Evolutionary conservation across 2,113 vertebrate genomes (phyloP).

Genomic region (Heterotis niloticus): DNA sequence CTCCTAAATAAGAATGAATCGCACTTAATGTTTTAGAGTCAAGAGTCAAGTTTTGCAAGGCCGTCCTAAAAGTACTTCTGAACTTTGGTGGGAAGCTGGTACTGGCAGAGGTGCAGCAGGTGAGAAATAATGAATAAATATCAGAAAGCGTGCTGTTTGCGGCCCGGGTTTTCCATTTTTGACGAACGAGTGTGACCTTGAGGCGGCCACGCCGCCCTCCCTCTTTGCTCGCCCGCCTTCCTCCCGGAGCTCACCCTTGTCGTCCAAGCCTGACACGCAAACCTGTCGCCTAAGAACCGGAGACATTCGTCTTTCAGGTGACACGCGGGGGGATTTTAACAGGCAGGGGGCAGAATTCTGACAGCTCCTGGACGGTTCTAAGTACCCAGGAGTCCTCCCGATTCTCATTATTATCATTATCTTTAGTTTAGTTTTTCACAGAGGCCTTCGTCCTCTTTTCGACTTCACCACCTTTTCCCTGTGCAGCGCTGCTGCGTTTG

Average conservation of each 20-base stretch:
- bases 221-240: background rate
- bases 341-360: slow-evolving; percentile 2
- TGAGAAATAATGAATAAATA: background rate
- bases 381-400: background rate
- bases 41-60: too few relatives aligned
- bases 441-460: background rate
- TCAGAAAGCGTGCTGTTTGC: background rate
- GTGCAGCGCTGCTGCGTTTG: background rate
- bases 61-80: too few relatives aligned
- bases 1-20: too few relatives aligned
- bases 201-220: slow-evolving; percentile 11
- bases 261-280: slow-evolving; percentile 25
- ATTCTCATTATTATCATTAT: background rate
- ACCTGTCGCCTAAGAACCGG: background rate
- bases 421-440: background rate
- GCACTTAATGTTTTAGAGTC: too few relatives aligned
- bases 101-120: background rate
- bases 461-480: background rate
- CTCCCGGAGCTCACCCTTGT: slow-evolving; percentile 19
- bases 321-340: slow-evolving; percentile 25
- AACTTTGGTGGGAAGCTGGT: background rate
- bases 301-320: slow-evolving; percentile 21
- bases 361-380: slow-evolving; percentile 18
- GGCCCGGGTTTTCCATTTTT: slow-evolving; percentile 21
- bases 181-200: slow-evolving; percentile 29